Percentiles rank a stretch among this genome's conserved stretches.
These are phyloP conservation scores for Ciconia nigra DNA, from an alignment of 2,797 vertebrate genomes.

Conservation along the genomic window DNA sequence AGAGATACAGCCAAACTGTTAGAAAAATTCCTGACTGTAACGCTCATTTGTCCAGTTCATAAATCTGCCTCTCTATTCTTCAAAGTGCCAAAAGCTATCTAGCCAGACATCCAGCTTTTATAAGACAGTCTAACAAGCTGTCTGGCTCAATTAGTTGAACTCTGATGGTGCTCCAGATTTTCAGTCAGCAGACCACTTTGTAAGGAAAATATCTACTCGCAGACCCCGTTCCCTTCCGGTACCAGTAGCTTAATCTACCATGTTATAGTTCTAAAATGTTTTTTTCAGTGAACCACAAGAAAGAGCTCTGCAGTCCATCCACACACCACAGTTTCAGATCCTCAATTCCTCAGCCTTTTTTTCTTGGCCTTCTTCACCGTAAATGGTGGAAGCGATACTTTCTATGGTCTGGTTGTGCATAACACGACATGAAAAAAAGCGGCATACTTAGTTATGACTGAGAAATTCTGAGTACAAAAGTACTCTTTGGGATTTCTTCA, in stretches of 20 bases:
- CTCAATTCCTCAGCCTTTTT: not conserved
- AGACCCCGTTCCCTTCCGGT: not conserved
- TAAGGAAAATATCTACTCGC: conserved; percentile 27
- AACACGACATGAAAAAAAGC: not conserved
- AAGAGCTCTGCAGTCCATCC: not conserved
- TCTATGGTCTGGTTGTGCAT: not conserved
- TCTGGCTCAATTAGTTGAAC: conserved; percentile 59
- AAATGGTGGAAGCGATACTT: not conserved
- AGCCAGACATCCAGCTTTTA: conserved; percentile 59
- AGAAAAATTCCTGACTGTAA: conserved; percentile 33
- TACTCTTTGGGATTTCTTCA: not conserved
- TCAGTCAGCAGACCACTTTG: conserved; percentile 42
- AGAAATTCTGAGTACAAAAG: not conserved
- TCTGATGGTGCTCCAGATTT: conserved; percentile 53
- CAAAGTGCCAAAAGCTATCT: conserved; percentile 57
- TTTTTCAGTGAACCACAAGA: conserved; percentile 37
- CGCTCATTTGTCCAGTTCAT: conserved; percentile 34
- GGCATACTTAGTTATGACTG: not conserved
- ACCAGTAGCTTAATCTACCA: not conserved
- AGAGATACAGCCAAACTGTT: conserved; percentile 5
- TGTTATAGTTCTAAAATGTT: not conserved
- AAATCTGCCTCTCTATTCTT: conserved; percentile 50
- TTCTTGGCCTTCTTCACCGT: not conserved
- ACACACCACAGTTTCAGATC: not conserved
- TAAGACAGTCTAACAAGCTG: conserved; percentile 59